phyloP scores from a whole-genome alignment of 2,888 invertebrate species.

The Apamea epomidion region DNA sequence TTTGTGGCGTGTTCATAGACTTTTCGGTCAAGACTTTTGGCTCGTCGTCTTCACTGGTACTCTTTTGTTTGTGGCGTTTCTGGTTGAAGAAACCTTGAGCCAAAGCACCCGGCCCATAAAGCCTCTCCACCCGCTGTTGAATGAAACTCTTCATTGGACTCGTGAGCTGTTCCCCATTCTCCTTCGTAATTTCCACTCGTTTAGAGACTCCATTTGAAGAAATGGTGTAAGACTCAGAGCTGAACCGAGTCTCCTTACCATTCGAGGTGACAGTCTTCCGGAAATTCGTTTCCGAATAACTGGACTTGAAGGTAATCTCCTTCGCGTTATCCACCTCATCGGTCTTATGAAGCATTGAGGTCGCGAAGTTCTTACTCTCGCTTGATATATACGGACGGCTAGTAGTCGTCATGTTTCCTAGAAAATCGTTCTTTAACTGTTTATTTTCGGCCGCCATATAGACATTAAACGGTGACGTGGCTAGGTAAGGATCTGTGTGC shows the following conservation, averaged over 20 bases:
- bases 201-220: constrained; percentile 87
- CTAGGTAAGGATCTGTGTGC: constrained; percentile 87
- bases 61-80: constrained; percentile 88
- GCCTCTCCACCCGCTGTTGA: constrained; percentile 96
- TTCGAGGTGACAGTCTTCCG: constrained; percentile 82
- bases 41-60: constrained; percentile 83
- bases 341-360: constrained; percentile 85
- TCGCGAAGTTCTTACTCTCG: constrained; percentile 85
- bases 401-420: constrained; percentile 87
- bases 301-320: constrained; percentile 86
- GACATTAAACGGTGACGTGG: constrained; percentile 84
- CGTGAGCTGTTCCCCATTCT: constrained; percentile 85
- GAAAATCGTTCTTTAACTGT: constrained; percentile 88
- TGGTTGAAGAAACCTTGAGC: constrained; percentile 96
- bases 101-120: constrained; percentile 96
- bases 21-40: constrained; percentile 84
- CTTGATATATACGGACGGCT: constrained; percentile 83
- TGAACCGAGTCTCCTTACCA: constrained; percentile 81
- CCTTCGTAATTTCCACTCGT: constrained; percentile 87
- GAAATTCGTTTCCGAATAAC: constrained; percentile 88
- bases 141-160: constrained; percentile 94
- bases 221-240: constrained; percentile 86
- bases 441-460: constrained; percentile 89
- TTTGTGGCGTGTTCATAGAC: constrained; percentile 83
- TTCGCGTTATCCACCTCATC: constrained; percentile 87